Evolutionary conservation across 2,888 invertebrate species (phyloP), one percentile per base, ranked within the genome.

Genomic region (Orthosia gracilis): DNA sequence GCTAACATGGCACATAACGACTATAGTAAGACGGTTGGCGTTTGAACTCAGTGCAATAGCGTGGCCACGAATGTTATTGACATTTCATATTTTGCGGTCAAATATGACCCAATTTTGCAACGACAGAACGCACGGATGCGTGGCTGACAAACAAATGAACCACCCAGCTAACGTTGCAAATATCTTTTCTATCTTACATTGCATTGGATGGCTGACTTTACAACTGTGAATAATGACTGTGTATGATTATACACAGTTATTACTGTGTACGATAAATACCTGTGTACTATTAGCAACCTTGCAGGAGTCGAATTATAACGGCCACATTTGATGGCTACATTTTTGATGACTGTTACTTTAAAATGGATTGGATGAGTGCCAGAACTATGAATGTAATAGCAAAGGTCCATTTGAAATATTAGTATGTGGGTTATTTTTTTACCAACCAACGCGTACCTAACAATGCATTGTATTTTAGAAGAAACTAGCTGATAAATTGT

Each of bases 271-370:
- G 67, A 54, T 80, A 57, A 79, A 80, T 61, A 80, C 49, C 55
- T 62, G 70, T 57, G 61, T 66, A 79, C 68, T 31, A 63, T 79
- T 63, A 69, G 40, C 50, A 70, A 54, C 63, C 70, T 68, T 73
- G 67, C 45, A 26, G 59, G 55, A 69, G 63, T 67, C 71, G 61
- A 71, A 73, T 83, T 58, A 64, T 74, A 69, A 69, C 63, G 23
- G 18, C 62, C 26, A 31, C 55, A 66, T 82, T 69, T 69, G 69
- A 79, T 59, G 71, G 55, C 45, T 52, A 66, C 45, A 74, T 79
- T 74, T 82, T 82, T 80, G 69, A 83, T 69, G 80, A 66, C 55
- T 67, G 67, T 47, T 76, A 70, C 67, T 83, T 74, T 62, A 71
- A 67, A 83, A 83, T 59, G 68, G 55, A 17, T 68, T 82, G 82